phyloP scores from a whole-genome alignment of 2,888 invertebrate genomes.

The Drosophila falleni region DNA sequence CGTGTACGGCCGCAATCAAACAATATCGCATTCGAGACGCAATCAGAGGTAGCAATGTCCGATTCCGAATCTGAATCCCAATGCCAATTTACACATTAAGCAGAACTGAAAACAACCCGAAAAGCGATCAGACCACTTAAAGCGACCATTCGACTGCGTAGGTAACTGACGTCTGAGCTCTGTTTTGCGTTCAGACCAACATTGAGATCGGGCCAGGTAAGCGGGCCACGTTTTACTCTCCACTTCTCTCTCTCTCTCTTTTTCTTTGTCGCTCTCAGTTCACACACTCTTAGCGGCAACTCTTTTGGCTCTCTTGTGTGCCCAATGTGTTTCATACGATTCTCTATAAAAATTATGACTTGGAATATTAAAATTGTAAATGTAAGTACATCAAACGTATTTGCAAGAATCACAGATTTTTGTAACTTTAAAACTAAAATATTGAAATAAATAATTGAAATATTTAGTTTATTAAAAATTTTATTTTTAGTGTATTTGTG shows the following conservation, averaged over 20 bases:
- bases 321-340: slow-evolving; percentile 4
- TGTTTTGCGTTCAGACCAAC: neutral
- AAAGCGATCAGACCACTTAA: slow-evolving; percentile 38
- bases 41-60: slow-evolving; percentile 35
- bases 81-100: slow-evolving; percentile 36
- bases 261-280: neutral
- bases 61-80: slow-evolving; percentile 31
- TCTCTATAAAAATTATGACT: slow-evolving; percentile 1
- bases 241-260: slow-evolving; percentile 1
- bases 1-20: slow-evolving; percentile 23
- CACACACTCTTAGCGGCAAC: slow-evolving; percentile 24
- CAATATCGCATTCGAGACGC: slow-evolving; percentile 32
- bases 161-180: slow-evolving; percentile 63
- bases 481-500: neutral
- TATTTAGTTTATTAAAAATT: neutral
- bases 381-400: no score
- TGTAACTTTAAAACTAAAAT: no score
- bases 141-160: slow-evolving; percentile 66
- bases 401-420: no score
- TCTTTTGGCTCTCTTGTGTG: slow-evolving; percentile 6
- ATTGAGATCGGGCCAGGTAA: slow-evolving; percentile 26
- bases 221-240: slow-evolving; percentile 9
- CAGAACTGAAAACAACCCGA: slow-evolving; percentile 21
- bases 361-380: no score
- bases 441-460: no score